Conservation (phyloP, 2,888 invertebrate species). For the Tanytarsus gracilentus region DNA sequence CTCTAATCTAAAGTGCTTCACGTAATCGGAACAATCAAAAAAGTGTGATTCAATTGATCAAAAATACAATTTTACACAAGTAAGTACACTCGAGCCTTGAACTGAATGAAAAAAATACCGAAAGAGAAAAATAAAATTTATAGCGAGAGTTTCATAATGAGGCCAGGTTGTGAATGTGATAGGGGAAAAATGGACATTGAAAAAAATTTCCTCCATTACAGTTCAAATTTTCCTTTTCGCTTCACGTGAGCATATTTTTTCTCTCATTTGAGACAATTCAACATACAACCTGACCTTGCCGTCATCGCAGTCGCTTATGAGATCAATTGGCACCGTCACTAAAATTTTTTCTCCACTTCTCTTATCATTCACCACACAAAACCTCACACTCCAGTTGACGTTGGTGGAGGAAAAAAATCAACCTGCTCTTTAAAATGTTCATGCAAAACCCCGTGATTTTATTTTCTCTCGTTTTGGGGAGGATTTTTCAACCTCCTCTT, state of each 20-base stretch:
- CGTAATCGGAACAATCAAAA: slow-evolving; percentile 17
- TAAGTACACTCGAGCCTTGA: background rate
- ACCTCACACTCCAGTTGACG: too few relatives aligned
- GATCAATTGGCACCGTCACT: too few relatives aligned
- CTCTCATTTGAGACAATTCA: background rate
- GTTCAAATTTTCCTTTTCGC: background rate
- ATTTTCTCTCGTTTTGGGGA: too few relatives aligned
- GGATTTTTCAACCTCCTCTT: too few relatives aligned
- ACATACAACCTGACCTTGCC: too few relatives aligned
- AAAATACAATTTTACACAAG: slow-evolving; percentile 5
- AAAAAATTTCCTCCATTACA: too few relatives aligned
- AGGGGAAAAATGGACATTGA: slow-evolving; percentile 4
- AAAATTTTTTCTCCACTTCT: too few relatives aligned
- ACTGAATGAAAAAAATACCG: background rate
- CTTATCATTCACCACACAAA: too few relatives aligned
- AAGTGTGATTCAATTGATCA: slow-evolving; percentile 18
- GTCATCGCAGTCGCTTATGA: too few relatives aligned
- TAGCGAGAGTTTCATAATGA: slow-evolving; percentile 20
- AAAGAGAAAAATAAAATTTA: background rate
- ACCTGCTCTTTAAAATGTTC: too few relatives aligned
- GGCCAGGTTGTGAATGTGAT: slow-evolving; percentile 2
- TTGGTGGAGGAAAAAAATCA: too few relatives aligned
- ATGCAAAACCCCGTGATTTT: too few relatives aligned
- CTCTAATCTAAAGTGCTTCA: slow-evolving; percentile 9
- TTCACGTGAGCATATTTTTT: background rate